Percentiles rank a stretch among this genome's conserved stretches.
phyloP scores from a whole-genome alignment of 2,888 invertebrate species.

The Alsophila aescularia region DNA sequence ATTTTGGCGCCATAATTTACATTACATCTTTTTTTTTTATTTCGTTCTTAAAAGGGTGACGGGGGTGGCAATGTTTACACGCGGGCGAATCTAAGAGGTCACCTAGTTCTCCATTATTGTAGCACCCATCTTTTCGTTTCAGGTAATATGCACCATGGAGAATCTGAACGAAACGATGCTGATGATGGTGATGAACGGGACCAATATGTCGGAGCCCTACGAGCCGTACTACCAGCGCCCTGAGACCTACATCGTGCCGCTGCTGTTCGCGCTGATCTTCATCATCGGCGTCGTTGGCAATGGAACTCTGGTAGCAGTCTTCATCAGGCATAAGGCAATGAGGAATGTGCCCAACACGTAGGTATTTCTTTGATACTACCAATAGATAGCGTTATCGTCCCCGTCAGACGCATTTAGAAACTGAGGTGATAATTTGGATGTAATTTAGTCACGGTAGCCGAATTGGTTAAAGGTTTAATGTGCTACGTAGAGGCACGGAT shows the following conservation, averaged over 20 bases:
- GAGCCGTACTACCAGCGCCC: slow-evolving; percentile 90
- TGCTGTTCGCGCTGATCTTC: slow-evolving; percentile 93
- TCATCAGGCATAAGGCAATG: slow-evolving; percentile 93
- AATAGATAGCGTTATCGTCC: too few species aligned
- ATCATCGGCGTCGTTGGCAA: slow-evolving; percentile 95
- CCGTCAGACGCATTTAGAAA: too few species aligned
- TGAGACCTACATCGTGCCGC: slow-evolving; percentile 94
- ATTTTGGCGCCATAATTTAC: too few species aligned
- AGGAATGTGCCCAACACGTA: slow-evolving; percentile 95
- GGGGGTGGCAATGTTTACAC: too few species aligned
- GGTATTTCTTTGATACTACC: slow-evolving; percentile 69
- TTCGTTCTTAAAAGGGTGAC: too few species aligned
- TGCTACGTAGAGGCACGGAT: too few species aligned
- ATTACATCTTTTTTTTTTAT: too few species aligned
- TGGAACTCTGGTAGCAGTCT: slow-evolving; percentile 93
- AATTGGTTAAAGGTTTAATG: too few species aligned
- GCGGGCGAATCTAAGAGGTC: too few species aligned
- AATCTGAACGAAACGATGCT: slow-evolving; percentile 57
- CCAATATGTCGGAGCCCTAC: slow-evolving; percentile 73
- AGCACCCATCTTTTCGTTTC: slow-evolving; percentile 40
- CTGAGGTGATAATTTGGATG: too few species aligned
- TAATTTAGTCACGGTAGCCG: too few species aligned
- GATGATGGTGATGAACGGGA: slow-evolving; percentile 45
- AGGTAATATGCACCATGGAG: slow-evolving; percentile 72
- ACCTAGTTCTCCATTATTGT: too few species aligned